These are phyloP conservation scores for Acleris sparsana DNA, from an alignment of 2,888 invertebrate genomes.

Conservation along the genomic window DNA sequence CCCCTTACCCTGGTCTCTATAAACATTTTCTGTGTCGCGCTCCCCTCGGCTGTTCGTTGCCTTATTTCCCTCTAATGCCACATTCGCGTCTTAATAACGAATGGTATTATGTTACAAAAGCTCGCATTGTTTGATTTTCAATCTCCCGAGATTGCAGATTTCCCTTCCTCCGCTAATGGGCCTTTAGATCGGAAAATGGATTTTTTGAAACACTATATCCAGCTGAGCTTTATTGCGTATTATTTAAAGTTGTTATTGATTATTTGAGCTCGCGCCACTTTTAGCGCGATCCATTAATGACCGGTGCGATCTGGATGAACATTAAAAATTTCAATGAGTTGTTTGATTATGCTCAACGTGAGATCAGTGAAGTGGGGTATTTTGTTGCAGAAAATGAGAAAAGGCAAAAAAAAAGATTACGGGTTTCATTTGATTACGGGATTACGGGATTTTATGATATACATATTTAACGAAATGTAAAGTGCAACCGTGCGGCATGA, in stretches of 20 bases:
- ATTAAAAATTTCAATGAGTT: constrained; percentile 71
- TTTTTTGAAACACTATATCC: constrained; percentile 63
- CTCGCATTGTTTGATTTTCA: constrained; percentile 77
- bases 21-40: constrained; percentile 73
- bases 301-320: constrained; percentile 50
- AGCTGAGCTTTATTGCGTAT: constrained; percentile 57
- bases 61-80: constrained; percentile 75
- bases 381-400: not conserved
- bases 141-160: constrained; percentile 71
- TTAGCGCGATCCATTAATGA: constrained; percentile 51
- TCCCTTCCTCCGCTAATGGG: constrained; percentile 68
- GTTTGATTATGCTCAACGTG: constrained; percentile 58
- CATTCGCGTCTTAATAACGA: constrained; percentile 79
- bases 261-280: constrained; percentile 48
- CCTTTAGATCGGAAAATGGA: constrained; percentile 57
- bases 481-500: not conserved
- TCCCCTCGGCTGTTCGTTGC: constrained; percentile 52
- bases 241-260: constrained; percentile 65
- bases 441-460: too few species aligned
- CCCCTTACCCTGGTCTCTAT: constrained; percentile 72
- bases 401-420: not conserved
- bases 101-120: constrained; percentile 73
- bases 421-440: too few species aligned
- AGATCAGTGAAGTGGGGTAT: constrained; percentile 42
- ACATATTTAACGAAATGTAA: too few species aligned